Conservation (phyloP, 2,888 invertebrate genomes). For the Alcis repandata region DNA sequence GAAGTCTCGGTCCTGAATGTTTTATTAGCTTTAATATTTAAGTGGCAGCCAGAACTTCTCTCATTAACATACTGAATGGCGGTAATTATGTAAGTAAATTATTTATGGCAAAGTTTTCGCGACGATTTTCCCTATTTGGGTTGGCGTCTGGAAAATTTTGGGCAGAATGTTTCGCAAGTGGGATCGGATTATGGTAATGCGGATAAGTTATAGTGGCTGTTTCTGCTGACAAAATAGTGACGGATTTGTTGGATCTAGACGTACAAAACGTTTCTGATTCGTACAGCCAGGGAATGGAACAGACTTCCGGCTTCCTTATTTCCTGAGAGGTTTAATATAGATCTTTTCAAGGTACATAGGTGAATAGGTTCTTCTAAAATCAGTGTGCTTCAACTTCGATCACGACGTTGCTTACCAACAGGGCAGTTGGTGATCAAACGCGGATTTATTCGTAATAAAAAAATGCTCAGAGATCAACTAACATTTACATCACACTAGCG, state of each 20-base stretch:
- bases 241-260: not conserved
- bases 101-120: slow-evolving; percentile 43
- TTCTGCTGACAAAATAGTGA: slow-evolving; percentile 5
- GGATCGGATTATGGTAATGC: slow-evolving; percentile 21
- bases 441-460: too few species aligned
- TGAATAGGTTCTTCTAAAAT: too few species aligned
- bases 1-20: slow-evolving; percentile 48
- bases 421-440: too few species aligned
- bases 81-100: slow-evolving; percentile 45
- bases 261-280: not conserved
- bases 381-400: too few species aligned
- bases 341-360: too few species aligned
- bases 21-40: slow-evolving; percentile 51
- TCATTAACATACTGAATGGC: slow-evolving; percentile 45
- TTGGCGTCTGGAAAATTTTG: slow-evolving; percentile 34
- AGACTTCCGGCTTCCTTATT: too few species aligned
- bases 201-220: slow-evolving; percentile 10
- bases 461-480: too few species aligned
- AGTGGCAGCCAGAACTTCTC: slow-evolving; percentile 45
- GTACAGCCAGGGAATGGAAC: too few species aligned
- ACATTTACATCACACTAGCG: too few species aligned
- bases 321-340: too few species aligned
- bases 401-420: too few species aligned
- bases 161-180: slow-evolving; percentile 25
- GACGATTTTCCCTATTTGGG: slow-evolving; percentile 39